A percentile compares a stretch with the other conserved stretches of the same genome.
These are phyloP conservation scores for Cydia amplana DNA, from an alignment of 1,140 invertebrate genomes.

Conservation along the genomic window DNA sequence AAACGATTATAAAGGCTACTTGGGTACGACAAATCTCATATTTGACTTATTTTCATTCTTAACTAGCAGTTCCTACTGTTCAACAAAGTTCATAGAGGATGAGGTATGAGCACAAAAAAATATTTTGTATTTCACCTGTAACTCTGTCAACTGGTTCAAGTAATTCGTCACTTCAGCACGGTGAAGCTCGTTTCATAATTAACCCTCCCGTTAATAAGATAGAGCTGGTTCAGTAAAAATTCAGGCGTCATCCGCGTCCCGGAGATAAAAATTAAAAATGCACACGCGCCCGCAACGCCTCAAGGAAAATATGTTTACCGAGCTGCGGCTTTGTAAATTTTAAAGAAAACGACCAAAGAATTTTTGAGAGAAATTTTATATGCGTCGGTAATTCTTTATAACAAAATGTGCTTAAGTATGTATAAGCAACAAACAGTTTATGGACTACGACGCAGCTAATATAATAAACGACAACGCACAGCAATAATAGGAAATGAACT, in stretches of 20 bases:
- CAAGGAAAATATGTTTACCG: slow-evolving; percentile 65
- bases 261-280: slow-evolving; percentile 71
- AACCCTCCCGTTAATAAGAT: slow-evolving; percentile 65
- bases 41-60: no score
- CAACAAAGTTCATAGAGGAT: background rate
- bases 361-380: slow-evolving; percentile 11
- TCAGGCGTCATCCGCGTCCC: slow-evolving; percentile 59
- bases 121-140: background rate
- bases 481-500: background rate
- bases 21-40: no score
- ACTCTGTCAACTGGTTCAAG: slow-evolving; percentile 19
- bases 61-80: background rate
- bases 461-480: background rate
- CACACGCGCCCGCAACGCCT: slow-evolving; percentile 59
- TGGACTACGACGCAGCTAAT: no score
- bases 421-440: background rate
- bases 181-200: slow-evolving; percentile 52
- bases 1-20: no score
- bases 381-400: slow-evolving; percentile 33
- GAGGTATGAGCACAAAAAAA: background rate
- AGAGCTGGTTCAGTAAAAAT: slow-evolving; percentile 67
- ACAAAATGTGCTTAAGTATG: slow-evolving; percentile 22
- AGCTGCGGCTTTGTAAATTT: slow-evolving; percentile 52
- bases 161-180: slow-evolving; percentile 39
- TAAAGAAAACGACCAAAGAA: slow-evolving; percentile 38